Evolutionary conservation across 2,888 invertebrate species (phyloP).

Genomic region (Rhagonycha lutea): DNA sequence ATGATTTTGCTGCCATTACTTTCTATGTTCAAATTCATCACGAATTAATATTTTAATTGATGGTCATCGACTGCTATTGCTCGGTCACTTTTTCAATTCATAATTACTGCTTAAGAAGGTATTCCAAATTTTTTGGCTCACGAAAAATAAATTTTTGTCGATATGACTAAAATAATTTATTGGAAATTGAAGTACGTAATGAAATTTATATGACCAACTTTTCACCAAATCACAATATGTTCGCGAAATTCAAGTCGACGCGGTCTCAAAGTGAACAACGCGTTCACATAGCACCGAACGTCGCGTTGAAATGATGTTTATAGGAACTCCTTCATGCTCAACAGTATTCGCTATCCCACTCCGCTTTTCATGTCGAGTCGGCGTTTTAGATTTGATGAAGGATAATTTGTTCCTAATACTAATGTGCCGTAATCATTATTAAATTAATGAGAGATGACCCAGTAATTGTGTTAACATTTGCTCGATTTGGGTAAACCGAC

Average conservation of each 20-base stretch:
- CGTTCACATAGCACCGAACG: conserved; percentile 1
- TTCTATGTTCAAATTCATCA: neutral
- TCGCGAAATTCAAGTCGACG: neutral
- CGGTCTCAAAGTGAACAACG: neutral
- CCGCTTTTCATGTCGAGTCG: neutral
- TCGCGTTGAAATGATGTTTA: neutral
- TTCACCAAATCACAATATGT: neutral
- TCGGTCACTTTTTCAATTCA: neutral
- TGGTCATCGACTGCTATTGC: neutral
- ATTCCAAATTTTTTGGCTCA: neutral
- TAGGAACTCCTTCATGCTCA: neutral
- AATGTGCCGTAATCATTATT: neutral
- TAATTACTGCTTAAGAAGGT: neutral
- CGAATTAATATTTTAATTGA: neutral
- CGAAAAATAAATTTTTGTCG: neutral
- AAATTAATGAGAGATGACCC: neutral
- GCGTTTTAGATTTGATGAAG: neutral
- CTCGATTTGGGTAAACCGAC: neutral
- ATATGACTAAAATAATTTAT: neutral
- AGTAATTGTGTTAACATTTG: neutral
- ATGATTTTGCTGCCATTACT: neutral
- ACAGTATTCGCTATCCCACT: neutral
- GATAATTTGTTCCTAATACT: neutral
- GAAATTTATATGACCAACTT: neutral
- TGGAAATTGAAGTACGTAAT: neutral